Evolutionary conservation across 2,113 vertebrate genomes (phyloP), one percentile per base, ranked within the genome.

Genomic region (Bufo gargarizans): DNA sequence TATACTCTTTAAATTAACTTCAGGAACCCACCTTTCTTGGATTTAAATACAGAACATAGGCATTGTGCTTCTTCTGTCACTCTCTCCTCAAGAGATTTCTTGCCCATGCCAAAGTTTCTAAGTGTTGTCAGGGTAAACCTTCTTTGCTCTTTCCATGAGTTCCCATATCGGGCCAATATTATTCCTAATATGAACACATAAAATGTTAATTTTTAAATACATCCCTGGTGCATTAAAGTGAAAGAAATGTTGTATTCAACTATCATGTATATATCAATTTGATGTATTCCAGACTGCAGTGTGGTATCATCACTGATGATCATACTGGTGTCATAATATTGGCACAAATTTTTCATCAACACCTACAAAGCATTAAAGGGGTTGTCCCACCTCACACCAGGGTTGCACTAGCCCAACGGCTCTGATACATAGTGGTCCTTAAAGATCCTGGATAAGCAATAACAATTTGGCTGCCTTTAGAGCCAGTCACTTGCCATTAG

Each of bases 51-150:
- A 5, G 19, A 86, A 17, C 78, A 83, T 84, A 95, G 65, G 85
- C 91, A 82, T 61, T 33, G 77, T 63, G 94, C 94, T 90, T 95
- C 95, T 77, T 95, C 85, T 58, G 72, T 53, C 10, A 82, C 72
- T 58, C 80, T 82, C 20, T 86, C 74, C 50, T 88, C 86, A 19
- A 90, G 55, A 3, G 86, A 80, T 65, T 81, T 84, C 55, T 81
- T 90, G 8, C 86, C 86, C 89, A 84, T 88, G 6, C 86, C 89
- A 88, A 90, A 88, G 50, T 90, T 61, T 56, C 89, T 87, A 17
- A 90, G 67, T 0, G 86, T 85, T 14, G 77, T 6, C 8, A 90
- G 7, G 3, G 86, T 22, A 56, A 90, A 90, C 20, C 86, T 84
- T 81, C 89, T 67, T 45, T 87, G 74, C 47, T 89, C 88, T 81